Base-by-base conservation (phyloP, 2,888 invertebrate species). In the Drosophila suboccidentalis region DNA sequence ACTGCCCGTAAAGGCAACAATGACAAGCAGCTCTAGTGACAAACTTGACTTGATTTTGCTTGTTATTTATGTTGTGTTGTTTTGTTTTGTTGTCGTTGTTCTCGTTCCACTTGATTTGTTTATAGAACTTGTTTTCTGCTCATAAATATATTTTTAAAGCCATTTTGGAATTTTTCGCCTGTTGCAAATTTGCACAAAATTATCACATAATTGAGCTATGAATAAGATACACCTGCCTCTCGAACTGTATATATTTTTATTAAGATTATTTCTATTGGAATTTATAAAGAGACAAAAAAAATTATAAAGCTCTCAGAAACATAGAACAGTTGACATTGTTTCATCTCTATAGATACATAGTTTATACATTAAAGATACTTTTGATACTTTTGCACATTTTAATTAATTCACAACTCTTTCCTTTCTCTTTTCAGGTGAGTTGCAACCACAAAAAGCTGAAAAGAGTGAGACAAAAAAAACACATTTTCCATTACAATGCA, bases 361-460 rank as follows among this genome's bases (percentile, higher is more conserved):
- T 11, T 15, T 41, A 0, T 13, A 39, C 9, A 22, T 22, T 39
- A 19, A 17, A 54, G 17, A 17, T 54, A 38, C 32, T 32, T 47
- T 17, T 32, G 17, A 11, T 15, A 26, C 3, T 39, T 17, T 49
- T n/a, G 41, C 50, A 70, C 19, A 61, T 47, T 58, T 59, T 66
- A 66, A 80, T 65, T 76, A 72, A 75, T 68, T 63, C 26, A 38
- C 13, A 50, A 26, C 13, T 38, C 44, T 2, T 61, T 9, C 34
- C 19, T 19, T 43, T 17, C 32, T 69, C 50, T 65, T 86, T 82
- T 17, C 81, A 82, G 86, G 82, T 82, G 81, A 86, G 82, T 83
- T 71, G 6, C n/a, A 55, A 59, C 29, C 43, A 47, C 54, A 53
- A 38, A 46, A 39, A 6, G 19, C 22, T 22, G 32, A 5, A 3